These are phyloP conservation scores for Gymnothorax reevesii DNA, from an alignment of 2,797 vertebrate species.

Conservation along the genomic window DNA sequence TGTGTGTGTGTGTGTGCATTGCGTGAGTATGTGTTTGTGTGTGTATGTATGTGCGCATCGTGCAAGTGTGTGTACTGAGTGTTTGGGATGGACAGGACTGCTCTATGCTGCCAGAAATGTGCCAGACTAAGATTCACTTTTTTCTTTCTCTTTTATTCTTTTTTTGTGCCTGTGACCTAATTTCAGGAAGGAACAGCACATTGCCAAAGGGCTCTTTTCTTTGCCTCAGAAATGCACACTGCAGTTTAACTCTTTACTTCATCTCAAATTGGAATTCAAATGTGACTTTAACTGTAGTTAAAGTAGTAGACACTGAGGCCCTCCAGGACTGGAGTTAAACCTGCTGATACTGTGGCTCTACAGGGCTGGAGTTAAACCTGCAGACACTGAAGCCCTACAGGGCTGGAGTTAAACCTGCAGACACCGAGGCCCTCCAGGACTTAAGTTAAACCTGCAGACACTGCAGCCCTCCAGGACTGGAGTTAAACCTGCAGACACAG, in stretches of 20 bases:
- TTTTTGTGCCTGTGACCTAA: not conserved
- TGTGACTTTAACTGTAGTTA: too few species aligned
- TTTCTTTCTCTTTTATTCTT: not conserved
- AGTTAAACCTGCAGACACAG: too few species aligned
- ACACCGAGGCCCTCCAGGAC: too few species aligned
- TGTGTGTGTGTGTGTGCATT: constrained; percentile 38
- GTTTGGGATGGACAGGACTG: not conserved
- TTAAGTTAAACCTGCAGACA: too few species aligned
- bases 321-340: too few species aligned
- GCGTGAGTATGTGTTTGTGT: not conserved
- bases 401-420: too few species aligned
- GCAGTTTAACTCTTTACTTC: not conserved
- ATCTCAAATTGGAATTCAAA: not conserved
- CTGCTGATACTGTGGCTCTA: too few species aligned
- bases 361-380: too few species aligned
- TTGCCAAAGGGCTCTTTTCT: not conserved
- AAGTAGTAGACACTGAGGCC: too few species aligned
- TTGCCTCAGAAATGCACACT: not conserved
- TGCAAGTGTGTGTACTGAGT: not conserved
- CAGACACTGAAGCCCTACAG: too few species aligned
- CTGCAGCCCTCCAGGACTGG: too few species aligned
- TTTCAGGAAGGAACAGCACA: not conserved
- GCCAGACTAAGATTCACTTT: constrained; percentile 1
- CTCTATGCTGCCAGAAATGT: not conserved
- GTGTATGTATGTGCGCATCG: not conserved